phyloP scores from a whole-genome alignment of 37 sponge, comb jelly and placozoan genomes.

The Chondrosia reniformis region DNA sequence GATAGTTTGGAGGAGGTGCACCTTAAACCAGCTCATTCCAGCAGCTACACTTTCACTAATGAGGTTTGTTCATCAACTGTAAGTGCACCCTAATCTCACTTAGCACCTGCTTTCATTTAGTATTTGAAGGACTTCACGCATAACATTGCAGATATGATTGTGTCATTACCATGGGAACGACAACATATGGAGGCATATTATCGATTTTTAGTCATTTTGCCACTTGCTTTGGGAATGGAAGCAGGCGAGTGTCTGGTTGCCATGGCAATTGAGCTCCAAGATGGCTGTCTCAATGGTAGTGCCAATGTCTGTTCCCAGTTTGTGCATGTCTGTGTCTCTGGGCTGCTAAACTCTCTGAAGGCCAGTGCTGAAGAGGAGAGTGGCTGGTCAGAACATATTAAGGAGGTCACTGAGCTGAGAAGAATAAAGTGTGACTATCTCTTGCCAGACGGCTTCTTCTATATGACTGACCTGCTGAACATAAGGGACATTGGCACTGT shows the following conservation, averaged over 20 bases:
- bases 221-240: background rate
- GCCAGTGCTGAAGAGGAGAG: background rate
- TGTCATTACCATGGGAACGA: background rate
- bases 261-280: slow-evolving; percentile 9
- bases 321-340: background rate
- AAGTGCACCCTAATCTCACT: too few relatives aligned
- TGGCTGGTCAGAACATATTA: background rate
- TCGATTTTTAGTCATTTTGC: background rate
- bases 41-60: background rate
- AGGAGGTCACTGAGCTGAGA: background rate
- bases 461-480: background rate
- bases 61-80: too few relatives aligned
- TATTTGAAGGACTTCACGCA: background rate
- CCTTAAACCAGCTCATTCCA: background rate
- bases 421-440: background rate
- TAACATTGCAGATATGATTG: background rate
- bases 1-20: background rate
- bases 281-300: background rate
- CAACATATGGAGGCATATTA: slow-evolving; percentile 9
- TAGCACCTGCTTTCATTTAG: background rate
- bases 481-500: background rate
- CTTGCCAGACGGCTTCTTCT: slow-evolving; percentile 10
- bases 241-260: slow-evolving; percentile 1
- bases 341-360: background rate
- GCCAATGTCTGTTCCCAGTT: background rate